Evolutionary conservation across 2,113 vertebrate genomes (phyloP).

Genomic region (Cryptomyrus ogoouensis): DNA sequence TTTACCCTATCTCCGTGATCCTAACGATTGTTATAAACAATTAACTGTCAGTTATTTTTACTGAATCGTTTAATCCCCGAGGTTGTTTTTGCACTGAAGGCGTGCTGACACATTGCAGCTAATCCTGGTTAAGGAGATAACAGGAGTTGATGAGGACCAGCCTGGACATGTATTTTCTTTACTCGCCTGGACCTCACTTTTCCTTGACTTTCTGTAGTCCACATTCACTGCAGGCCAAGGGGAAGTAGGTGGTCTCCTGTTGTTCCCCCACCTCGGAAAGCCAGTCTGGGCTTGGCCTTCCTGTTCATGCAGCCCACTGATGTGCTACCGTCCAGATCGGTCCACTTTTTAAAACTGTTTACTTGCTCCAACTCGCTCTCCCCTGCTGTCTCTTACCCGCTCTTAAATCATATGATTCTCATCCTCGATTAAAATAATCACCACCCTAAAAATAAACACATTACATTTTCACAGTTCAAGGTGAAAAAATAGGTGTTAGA

Average conservation of each 20-base stretch:
- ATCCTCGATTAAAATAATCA: not conserved
- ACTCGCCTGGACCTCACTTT: not conserved
- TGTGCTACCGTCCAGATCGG: not conserved
- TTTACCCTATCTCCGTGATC: not conserved
- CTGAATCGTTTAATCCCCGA: not conserved
- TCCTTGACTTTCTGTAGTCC: not conserved
- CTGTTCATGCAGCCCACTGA: not conserved
- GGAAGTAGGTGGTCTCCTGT: conserved; percentile 3
- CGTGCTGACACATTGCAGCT: not conserved
- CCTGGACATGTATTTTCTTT: not conserved
- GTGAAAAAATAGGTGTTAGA: not conserved
- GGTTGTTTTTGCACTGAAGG: not conserved
- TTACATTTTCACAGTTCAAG: not conserved
- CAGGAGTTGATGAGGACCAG: not conserved
- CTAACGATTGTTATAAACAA: not conserved
- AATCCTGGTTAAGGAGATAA: not conserved
- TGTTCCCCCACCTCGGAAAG: not conserved
- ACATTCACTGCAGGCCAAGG: not conserved
- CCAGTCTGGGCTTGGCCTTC: not conserved
- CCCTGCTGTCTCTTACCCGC: not conserved
- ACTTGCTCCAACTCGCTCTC: not conserved
- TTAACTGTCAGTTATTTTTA: not conserved
- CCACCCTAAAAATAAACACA: not conserved
- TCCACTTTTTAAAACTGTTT: not conserved
- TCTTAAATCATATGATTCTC: not conserved